These are phyloP conservation scores for Ovibos moschatus DNA, from an alignment of 2,113 vertebrate species.

Conservation along the genomic window DNA sequence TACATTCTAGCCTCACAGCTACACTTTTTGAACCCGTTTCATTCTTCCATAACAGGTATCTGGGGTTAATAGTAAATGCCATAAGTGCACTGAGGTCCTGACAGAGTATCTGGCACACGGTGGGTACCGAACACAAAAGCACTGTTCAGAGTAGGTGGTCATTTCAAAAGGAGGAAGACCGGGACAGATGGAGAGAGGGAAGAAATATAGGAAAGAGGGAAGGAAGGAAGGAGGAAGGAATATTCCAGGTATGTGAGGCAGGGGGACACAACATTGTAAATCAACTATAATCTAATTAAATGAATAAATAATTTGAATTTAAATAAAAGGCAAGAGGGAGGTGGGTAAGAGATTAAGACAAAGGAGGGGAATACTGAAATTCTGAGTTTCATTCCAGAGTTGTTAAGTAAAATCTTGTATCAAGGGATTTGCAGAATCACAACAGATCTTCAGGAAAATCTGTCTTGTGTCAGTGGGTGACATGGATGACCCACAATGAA, in stretches of 20 bases:
- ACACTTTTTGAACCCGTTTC: not conserved
- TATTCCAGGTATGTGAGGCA: not conserved
- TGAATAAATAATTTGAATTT: not conserved
- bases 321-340: not conserved
- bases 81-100: not conserved
- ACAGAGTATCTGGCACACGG: not conserved
- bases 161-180: not conserved
- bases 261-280: not conserved
- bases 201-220: not conserved
- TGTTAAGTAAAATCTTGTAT: not conserved
- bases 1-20: not conserved
- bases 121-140: not conserved
- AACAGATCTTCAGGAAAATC: not conserved
- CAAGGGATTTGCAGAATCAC: not conserved
- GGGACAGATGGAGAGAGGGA: not conserved
- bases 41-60: not conserved
- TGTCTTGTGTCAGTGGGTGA: not conserved
- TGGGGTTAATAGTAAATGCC: not conserved
- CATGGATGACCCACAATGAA: not conserved
- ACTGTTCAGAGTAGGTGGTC: not conserved
- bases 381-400: not conserved
- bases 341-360: not conserved
- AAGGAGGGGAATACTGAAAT: not conserved
- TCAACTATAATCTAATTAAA: not conserved
- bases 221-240: not conserved